Evolutionary conservation across 2,888 invertebrate genomes (phyloP).

Genomic region (Philereme transversata): DNA sequence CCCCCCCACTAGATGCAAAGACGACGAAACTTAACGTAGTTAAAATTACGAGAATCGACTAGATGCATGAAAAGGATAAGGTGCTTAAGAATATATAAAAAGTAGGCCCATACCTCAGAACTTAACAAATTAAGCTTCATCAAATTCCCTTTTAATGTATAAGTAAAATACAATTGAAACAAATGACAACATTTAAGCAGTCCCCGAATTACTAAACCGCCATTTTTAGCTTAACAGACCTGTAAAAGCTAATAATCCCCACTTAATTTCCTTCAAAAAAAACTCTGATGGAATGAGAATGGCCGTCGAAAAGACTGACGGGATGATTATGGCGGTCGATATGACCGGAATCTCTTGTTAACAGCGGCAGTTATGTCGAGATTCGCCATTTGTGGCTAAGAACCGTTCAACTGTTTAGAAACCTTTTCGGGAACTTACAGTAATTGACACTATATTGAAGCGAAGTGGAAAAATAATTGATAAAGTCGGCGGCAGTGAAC

Average conservation of each 20-base stretch:
- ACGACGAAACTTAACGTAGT: no score
- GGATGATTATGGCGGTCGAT: slow-evolving; percentile 24
- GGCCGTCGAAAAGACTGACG: slow-evolving; percentile 7
- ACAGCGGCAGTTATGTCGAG: slow-evolving; percentile 18
- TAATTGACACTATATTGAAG: slow-evolving; percentile 15
- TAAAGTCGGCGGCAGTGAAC: background rate
- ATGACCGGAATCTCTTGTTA: slow-evolving; percentile 29
- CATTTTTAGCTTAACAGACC: background rate
- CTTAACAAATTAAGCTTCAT: no score
- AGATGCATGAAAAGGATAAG: no score
- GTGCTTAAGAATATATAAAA: no score
- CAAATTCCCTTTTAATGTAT: no score
- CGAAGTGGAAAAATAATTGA: slow-evolving; percentile 9
- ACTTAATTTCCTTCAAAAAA: slow-evolving; percentile 11
- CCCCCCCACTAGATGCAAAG: no score
- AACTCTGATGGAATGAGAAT: slow-evolving; percentile 8
- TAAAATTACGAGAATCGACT: no score
- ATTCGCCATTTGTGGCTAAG: slow-evolving; percentile 23
- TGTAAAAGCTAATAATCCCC: slow-evolving; percentile 12
- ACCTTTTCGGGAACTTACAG: slow-evolving; percentile 8
- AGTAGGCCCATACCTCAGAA: no score
- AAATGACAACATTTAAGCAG: no score
- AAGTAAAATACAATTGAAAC: no score
- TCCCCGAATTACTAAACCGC: no score
- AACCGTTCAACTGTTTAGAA: slow-evolving; percentile 17